phyloP scores from a whole-genome alignment of 2,888 invertebrate genomes.

The Ochropacha duplaris region DNA sequence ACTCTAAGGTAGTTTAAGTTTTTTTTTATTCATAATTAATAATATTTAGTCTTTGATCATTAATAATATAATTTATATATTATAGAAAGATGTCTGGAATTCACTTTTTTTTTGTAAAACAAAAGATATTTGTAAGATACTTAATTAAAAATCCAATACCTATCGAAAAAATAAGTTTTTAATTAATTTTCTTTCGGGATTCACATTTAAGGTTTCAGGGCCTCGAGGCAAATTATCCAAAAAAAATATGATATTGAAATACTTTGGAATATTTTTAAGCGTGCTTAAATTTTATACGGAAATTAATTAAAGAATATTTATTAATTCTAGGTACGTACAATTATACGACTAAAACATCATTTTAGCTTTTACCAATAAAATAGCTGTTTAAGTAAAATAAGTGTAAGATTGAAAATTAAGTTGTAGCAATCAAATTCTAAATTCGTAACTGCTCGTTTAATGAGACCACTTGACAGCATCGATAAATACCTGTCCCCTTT shows the following conservation, averaged over 20 bases:
- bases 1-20: not conserved
- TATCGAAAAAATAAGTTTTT: not conserved
- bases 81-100: too few relatives aligned
- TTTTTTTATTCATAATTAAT: too few relatives aligned
- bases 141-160: not conserved
- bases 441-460: conserved; percentile 17
- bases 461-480: conserved; percentile 38
- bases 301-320: too few relatives aligned
- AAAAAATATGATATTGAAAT: not conserved
- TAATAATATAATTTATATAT: too few relatives aligned
- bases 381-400: too few relatives aligned
- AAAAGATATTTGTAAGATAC: too few relatives aligned
- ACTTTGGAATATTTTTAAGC: not conserved
- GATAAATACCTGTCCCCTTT: conserved; percentile 54
- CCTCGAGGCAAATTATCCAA: not conserved
- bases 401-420: not conserved
- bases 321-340: too few relatives aligned
- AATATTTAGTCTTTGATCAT: not conserved
- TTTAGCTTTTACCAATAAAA: too few relatives aligned
- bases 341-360: too few relatives aligned
- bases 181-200: not conserved
- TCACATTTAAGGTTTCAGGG: not conserved
- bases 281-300: not conserved
- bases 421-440: conserved; percentile 4
- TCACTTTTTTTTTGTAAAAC: too few relatives aligned